phyloP scores from a whole-genome alignment of 2,113 vertebrate genomes.

The Delphinus delphis region DNA sequence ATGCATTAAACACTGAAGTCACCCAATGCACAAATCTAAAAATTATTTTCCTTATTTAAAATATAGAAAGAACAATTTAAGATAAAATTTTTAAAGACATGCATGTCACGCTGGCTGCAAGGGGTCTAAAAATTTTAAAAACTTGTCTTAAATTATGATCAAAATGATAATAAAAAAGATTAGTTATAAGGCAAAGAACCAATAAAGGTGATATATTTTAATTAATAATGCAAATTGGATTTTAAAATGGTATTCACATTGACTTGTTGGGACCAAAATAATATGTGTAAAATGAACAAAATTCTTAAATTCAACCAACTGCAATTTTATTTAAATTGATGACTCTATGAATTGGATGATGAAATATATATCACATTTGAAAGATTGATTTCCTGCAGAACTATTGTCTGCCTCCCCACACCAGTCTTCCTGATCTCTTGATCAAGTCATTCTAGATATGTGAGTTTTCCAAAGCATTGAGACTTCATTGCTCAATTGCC shows the following conservation, averaged over 20 bases:
- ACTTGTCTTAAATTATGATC: background rate
- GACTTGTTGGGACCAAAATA: background rate
- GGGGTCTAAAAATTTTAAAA: background rate
- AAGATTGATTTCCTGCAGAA: background rate
- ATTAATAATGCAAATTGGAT: background rate
- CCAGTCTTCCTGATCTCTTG: background rate
- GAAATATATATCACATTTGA: background rate
- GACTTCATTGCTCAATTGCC: background rate
- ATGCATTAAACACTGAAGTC: background rate
- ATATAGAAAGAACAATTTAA: background rate
- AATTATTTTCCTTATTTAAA: slow-evolving; percentile 24
- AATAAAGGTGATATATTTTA: background rate
- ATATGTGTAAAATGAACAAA: background rate
- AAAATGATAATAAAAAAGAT: slow-evolving; percentile 43
- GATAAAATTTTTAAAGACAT: background rate
- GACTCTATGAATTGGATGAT: background rate
- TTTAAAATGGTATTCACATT: background rate
- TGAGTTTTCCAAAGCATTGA: background rate
- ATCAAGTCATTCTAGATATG: background rate
- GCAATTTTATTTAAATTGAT: slow-evolving; percentile 37
- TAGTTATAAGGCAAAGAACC: background rate
- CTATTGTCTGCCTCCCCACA: background rate
- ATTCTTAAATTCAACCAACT: background rate
- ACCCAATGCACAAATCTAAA: background rate
- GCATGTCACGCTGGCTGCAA: too few relatives aligned